Evolutionary conservation across 2,797 vertebrate genomes (phyloP).

Genomic region (Emydoidea blandingii): DNA sequence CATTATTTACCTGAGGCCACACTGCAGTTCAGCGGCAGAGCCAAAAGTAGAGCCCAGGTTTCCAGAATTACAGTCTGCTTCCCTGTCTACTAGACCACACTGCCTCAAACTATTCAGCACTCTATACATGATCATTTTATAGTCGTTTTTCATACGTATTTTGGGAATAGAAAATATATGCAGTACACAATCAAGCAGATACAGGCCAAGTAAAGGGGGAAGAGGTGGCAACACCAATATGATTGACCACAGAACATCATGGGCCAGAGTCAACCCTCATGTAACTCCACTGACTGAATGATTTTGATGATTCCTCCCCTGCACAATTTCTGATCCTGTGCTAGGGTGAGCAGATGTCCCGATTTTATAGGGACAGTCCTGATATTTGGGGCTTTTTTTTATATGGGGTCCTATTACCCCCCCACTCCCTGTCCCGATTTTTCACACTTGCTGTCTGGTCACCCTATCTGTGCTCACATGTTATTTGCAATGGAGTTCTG

Average conservation of each 20-base stretch:
- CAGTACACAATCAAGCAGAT: neutral
- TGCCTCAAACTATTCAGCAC: neutral
- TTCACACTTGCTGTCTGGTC: too few relatives aligned
- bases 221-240: neutral
- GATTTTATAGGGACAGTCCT: too few relatives aligned
- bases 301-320: neutral
- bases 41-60: neutral
- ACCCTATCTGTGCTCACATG: too few relatives aligned
- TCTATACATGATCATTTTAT: neutral
- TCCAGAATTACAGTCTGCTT: neutral
- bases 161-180: neutral
- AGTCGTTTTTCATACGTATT: neutral
- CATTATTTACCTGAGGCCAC: neutral
- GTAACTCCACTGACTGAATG: neutral
- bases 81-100: neutral
- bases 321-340: neutral
- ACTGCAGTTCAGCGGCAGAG: neutral
- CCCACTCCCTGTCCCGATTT: too few relatives aligned
- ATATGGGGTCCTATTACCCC: too few relatives aligned
- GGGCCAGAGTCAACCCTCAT: neutral
- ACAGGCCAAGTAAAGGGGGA: neutral
- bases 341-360: too few relatives aligned
- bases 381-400: too few relatives aligned
- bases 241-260: neutral
- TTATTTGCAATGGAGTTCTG: neutral